Percentiles rank a stretch among this genome's conserved stretches.
These are phyloP conservation scores for Popillia japonica DNA, from an alignment of 1,140 invertebrate species.

Conservation along the genomic window DNA sequence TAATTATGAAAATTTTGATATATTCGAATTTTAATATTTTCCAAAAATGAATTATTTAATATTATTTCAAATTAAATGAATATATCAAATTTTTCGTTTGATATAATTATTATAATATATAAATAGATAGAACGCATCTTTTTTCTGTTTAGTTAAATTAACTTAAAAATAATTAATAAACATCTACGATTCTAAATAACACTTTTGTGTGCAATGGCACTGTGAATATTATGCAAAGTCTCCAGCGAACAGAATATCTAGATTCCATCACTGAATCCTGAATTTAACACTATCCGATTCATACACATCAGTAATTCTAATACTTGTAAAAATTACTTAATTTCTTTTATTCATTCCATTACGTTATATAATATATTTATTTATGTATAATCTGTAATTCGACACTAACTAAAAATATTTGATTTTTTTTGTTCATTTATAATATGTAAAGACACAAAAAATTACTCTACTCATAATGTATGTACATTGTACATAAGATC, in stretches of 20 bases:
- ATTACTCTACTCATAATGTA: neutral
- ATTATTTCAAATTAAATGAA: slow-evolving; percentile 19
- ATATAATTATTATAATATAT: slow-evolving; percentile 35
- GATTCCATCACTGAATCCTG: slow-evolving; percentile 57
- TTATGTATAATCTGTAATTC: slow-evolving; percentile 2
- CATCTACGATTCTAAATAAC: slow-evolving; percentile 55
- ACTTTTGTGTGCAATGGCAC: slow-evolving; percentile 57
- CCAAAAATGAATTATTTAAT: neutral
- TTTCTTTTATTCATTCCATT: neutral
- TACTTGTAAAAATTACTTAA: slow-evolving; percentile 25
- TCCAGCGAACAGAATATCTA: slow-evolving; percentile 57
- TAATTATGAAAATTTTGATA: slow-evolving; percentile 56
- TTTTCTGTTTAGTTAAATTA: slow-evolving; percentile 47
- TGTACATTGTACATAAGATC: slow-evolving; percentile 6
- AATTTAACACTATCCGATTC: slow-evolving; percentile 2
- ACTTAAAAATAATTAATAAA: slow-evolving; percentile 52
- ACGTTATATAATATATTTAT: neutral
- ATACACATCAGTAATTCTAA: neutral
- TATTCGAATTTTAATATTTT: slow-evolving; percentile 45
- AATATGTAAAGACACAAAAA: neutral
- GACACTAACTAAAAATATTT: slow-evolving; percentile 26
- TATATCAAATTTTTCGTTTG: slow-evolving; percentile 56
- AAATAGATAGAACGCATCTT: slow-evolving; percentile 51
- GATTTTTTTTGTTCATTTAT: slow-evolving; percentile 1
- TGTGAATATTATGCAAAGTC: slow-evolving; percentile 37